Conservation (phyloP, 2,113 vertebrate species). For the Heloderma charlesbogerti region DNA sequence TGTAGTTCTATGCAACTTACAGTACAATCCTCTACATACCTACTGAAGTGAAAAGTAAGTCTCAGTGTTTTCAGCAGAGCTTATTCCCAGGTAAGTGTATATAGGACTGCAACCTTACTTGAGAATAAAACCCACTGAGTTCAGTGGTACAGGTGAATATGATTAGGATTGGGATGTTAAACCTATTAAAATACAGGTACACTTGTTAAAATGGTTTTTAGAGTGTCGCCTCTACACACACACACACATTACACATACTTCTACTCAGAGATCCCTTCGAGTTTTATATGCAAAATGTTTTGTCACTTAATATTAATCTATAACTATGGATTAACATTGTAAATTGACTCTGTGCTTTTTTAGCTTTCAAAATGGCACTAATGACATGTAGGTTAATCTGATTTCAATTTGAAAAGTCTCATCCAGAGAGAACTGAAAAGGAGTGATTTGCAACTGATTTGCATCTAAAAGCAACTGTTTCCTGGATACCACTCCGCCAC, state of each 20-base stretch:
- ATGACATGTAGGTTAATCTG: constrained; percentile 3
- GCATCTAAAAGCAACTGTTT: background rate
- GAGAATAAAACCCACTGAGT: background rate
- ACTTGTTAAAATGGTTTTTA: background rate
- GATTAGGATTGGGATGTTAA: background rate
- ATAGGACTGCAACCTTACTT: too few relatives aligned
- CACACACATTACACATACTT: background rate
- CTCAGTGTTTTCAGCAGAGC: background rate
- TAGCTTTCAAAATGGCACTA: background rate
- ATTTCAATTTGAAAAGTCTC: constrained; percentile 13
- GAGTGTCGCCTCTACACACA: background rate
- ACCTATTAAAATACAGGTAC: background rate
- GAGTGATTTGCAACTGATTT: background rate
- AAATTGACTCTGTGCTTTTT: background rate
- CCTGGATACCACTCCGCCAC: background rate
- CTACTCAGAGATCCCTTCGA: background rate
- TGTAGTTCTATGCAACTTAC: background rate
- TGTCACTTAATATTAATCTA: background rate
- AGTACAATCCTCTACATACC: background rate
- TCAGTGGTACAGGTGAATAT: background rate
- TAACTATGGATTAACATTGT: background rate
- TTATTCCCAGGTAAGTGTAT: background rate
- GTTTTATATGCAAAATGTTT: background rate
- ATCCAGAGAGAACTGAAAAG: constrained; percentile 2
- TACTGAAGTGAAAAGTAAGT: background rate